Conservation (phyloP, 2,113 vertebrate species). For the Stigmatopora nigra region DNA sequence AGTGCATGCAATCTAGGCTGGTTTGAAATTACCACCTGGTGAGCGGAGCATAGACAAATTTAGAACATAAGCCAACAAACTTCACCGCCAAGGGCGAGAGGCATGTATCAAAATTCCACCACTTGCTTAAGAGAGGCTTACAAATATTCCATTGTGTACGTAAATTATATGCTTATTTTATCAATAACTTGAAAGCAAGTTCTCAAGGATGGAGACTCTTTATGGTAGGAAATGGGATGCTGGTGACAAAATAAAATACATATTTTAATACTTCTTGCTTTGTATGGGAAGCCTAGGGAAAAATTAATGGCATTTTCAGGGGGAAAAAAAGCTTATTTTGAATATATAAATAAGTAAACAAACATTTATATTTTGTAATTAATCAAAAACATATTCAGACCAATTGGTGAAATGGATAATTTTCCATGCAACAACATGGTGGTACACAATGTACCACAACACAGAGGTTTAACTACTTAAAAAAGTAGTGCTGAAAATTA, state of each 20-base stretch:
- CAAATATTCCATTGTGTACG: conserved; percentile 18
- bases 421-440: no score
- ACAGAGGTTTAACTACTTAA: not conserved
- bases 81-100: conserved; percentile 13
- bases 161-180: conserved; percentile 3
- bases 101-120: conserved; percentile 24
- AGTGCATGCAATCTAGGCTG: conserved; percentile 6
- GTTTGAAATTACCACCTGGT: conserved; percentile 23
- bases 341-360: no score
- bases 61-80: conserved; percentile 27
- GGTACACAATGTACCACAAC: no score
- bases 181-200: conserved; percentile 3
- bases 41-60: conserved; percentile 22
- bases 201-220: conserved; percentile 1
- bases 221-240: not conserved
- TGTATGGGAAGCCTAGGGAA: no score
- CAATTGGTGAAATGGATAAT: no score
- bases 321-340: no score
- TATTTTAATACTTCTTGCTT: no score
- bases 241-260: no score
- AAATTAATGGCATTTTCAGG: no score
- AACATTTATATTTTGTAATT: no score
- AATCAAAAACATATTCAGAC: no score
- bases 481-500: not conserved
- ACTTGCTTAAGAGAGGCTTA: conserved; percentile 4